Conservation (phyloP, 2,888 invertebrate genomes). For the Monopis laevigella region DNA sequence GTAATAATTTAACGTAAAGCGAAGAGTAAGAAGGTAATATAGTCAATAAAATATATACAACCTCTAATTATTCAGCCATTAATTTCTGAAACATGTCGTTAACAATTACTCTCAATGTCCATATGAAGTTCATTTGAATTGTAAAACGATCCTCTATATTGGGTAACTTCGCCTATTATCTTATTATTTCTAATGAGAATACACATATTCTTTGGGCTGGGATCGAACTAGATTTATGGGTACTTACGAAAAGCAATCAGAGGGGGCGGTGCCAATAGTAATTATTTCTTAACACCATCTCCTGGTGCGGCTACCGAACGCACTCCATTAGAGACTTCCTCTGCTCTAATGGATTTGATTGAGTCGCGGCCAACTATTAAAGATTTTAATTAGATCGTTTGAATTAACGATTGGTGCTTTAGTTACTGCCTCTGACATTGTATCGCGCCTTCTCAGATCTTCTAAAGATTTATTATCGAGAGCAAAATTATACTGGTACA, state of each 20-base stretch:
- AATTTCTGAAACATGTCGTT: constrained; percentile 33
- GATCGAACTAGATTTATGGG: constrained; percentile 49
- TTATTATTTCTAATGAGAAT: constrained; percentile 33
- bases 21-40: constrained; percentile 19
- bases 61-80: constrained; percentile 36
- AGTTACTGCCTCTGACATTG: constrained; percentile 7
- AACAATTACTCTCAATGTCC: constrained; percentile 27
- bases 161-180: constrained; percentile 14
- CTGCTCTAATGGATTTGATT: constrained; percentile 41
- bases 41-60: constrained; percentile 31
- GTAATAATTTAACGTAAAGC: not conserved
- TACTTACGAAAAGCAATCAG: constrained; percentile 60
- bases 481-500: too few relatives aligned
- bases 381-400: constrained; percentile 36
- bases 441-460: constrained; percentile 8
- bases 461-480: constrained; percentile 8
- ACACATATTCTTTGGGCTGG: constrained; percentile 33
- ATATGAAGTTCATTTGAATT: constrained; percentile 29
- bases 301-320: constrained; percentile 44
- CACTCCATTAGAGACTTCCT: constrained; percentile 45
- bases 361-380: constrained; percentile 32
- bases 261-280: constrained; percentile 50
- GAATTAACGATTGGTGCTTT: constrained; percentile 25
- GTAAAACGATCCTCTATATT: constrained; percentile 23
- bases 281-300: constrained; percentile 64